Percentiles rank a stretch among this genome's conserved stretches.
Conservation (phyloP, 1,140 invertebrate genomes). For the Drosophila sucinea region DNA sequence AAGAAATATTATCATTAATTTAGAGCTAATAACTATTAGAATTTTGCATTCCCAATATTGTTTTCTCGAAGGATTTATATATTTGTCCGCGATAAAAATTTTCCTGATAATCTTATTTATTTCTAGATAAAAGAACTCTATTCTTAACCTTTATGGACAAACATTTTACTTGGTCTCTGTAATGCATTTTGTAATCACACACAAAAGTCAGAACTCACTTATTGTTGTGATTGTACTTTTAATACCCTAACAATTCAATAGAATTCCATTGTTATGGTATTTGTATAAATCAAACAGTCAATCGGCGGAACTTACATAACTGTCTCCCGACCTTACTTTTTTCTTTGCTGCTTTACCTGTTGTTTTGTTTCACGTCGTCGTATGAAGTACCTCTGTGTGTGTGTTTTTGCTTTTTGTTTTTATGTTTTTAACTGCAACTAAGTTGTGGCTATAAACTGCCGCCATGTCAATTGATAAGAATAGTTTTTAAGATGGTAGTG, state of each 20-base stretch:
- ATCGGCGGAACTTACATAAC: constrained; percentile 46
- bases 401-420: constrained; percentile 6
- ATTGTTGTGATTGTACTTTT: constrained; percentile 6
- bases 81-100: not conserved
- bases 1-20: no score
- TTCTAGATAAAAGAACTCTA: not conserved
- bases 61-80: not conserved
- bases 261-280: constrained; percentile 43
- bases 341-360: constrained; percentile 12
- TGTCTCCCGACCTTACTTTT: constrained; percentile 60
- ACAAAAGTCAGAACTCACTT: constrained; percentile 27
- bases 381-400: constrained; percentile 31
- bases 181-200: constrained; percentile 27
- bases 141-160: not conserved
- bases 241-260: constrained; percentile 38
- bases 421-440: constrained; percentile 38
- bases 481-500: not conserved
- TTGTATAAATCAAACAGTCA: not conserved
- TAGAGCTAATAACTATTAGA: no score
- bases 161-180: constrained; percentile 11
- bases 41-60: not conserved
- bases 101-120: not conserved
- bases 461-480: constrained; percentile 15
- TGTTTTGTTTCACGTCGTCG: constrained; percentile 26
- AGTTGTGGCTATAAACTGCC: constrained; percentile 17